These are phyloP conservation scores for Sepioteuthis lessoniana DNA, from an alignment of 2,888 invertebrate species.

Conservation along the genomic window DNA sequence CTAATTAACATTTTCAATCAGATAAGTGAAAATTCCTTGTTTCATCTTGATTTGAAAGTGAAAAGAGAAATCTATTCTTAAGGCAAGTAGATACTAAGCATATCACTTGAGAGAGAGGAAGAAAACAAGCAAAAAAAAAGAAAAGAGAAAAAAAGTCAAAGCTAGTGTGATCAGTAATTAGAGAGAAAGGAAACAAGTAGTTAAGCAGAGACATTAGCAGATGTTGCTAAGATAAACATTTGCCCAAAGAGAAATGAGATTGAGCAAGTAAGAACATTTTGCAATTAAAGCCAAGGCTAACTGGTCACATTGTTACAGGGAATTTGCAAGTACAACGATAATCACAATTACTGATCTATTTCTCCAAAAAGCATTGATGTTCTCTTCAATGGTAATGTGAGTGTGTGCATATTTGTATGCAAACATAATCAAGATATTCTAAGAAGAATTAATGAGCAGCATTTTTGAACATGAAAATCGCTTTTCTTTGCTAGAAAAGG, in stretches of 20 bases:
- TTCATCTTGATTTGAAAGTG: not conserved
- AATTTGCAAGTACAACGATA: not conserved
- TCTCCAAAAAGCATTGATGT: not conserved
- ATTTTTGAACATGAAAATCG: not conserved
- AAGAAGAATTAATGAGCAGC: not conserved
- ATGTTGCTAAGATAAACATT: conserved; percentile 33
- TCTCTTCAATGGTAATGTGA: no score
- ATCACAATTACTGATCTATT: conserved; percentile 6
- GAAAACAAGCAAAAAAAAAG: no score
- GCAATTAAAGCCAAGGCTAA: conserved; percentile 24
- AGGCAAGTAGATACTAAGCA: not conserved
- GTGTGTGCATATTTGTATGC: not conserved
- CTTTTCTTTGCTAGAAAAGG: not conserved
- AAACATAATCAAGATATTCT: not conserved
- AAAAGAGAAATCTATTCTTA: not conserved
- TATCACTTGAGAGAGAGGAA: not conserved
- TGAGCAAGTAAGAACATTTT: not conserved
- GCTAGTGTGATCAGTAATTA: not conserved
- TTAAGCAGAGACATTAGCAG: conserved; percentile 21
- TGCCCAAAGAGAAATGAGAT: conserved; percentile 25
- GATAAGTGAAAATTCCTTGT: not conserved
- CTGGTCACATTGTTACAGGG: not conserved
- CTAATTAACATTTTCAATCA: not conserved
- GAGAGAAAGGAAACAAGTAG: not conserved
- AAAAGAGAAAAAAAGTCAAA: not conserved